Evolutionary conservation across 2,888 invertebrate genomes (phyloP).

Genomic region (Andrena marginata): DNA sequence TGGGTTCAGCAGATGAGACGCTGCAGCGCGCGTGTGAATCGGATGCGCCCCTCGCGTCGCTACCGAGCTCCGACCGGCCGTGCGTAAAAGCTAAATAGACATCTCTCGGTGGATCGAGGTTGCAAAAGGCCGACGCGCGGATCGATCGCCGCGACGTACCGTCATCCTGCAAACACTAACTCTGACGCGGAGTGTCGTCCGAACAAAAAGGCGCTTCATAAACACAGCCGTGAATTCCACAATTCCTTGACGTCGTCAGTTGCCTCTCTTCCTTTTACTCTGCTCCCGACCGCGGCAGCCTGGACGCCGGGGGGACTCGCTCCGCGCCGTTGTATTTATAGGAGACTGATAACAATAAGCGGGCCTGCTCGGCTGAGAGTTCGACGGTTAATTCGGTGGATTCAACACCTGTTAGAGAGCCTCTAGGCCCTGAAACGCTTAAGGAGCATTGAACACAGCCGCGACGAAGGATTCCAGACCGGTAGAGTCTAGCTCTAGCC

Average conservation of each 20-base stretch:
- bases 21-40: too few species aligned
- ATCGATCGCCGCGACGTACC: too few species aligned
- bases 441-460: too few species aligned
- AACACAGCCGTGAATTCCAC: slow-evolving; percentile 39
- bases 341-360: background rate
- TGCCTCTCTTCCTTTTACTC: background rate
- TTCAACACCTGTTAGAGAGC: background rate
- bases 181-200: slow-evolving; percentile 26
- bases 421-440: too few species aligned
- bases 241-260: slow-evolving; percentile 12
- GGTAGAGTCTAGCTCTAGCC: too few species aligned
- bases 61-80: too few species aligned
- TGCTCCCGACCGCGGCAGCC: background rate
- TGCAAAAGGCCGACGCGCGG: background rate
- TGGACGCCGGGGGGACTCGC: background rate
- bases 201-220: slow-evolving; percentile 21
- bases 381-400: too few species aligned
- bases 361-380: background rate
- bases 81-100: too few species aligned
- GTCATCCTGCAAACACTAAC: background rate
- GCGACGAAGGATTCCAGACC: too few species aligned
- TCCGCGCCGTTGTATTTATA: background rate
- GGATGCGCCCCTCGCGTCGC: too few species aligned
- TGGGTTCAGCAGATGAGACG: slow-evolving; percentile 22
- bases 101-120: too few species aligned